These are phyloP conservation scores for Neelides sp. DNA, from an alignment of 1,140 invertebrate species.

Conservation along the genomic window DNA sequence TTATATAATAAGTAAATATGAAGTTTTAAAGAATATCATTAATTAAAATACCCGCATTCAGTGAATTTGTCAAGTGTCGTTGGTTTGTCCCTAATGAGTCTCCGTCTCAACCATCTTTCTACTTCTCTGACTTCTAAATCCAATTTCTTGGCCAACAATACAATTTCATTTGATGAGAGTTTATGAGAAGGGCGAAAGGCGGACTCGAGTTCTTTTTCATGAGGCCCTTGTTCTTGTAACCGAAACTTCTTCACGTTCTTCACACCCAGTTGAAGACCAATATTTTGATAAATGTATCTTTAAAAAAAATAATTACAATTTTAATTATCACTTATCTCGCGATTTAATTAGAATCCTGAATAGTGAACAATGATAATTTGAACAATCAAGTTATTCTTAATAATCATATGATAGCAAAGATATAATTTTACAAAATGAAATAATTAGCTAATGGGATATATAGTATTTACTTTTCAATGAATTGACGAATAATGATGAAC, in stretches of 20 bases:
- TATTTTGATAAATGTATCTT: too few relatives aligned
- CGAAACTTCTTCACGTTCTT: too few relatives aligned
- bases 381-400: too few relatives aligned
- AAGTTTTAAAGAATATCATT: too few relatives aligned
- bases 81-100: constrained; percentile 68
- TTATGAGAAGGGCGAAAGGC: constrained; percentile 52
- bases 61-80: constrained; percentile 82
- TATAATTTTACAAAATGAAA: too few relatives aligned
- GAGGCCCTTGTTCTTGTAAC: too few relatives aligned
- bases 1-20: too few relatives aligned
- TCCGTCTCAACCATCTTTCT: constrained; percentile 74
- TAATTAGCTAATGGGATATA: too few relatives aligned
- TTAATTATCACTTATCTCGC: too few relatives aligned
- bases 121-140: constrained; percentile 78
- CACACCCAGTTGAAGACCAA: constrained; percentile 58
- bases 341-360: too few relatives aligned
- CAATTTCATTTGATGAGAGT: constrained; percentile 64
- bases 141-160: constrained; percentile 66
- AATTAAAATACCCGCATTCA: constrained; percentile 58
- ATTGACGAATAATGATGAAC: constrained; percentile 56
- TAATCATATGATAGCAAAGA: too few relatives aligned
- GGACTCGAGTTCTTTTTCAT: constrained; percentile 57
- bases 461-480: constrained; percentile 77
- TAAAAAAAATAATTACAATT: constrained; percentile 23
- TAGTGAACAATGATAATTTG: too few relatives aligned